Evolutionary conservation across 2,113 vertebrate genomes (phyloP).

Genomic region (Oxyruncus cristatus): DNA sequence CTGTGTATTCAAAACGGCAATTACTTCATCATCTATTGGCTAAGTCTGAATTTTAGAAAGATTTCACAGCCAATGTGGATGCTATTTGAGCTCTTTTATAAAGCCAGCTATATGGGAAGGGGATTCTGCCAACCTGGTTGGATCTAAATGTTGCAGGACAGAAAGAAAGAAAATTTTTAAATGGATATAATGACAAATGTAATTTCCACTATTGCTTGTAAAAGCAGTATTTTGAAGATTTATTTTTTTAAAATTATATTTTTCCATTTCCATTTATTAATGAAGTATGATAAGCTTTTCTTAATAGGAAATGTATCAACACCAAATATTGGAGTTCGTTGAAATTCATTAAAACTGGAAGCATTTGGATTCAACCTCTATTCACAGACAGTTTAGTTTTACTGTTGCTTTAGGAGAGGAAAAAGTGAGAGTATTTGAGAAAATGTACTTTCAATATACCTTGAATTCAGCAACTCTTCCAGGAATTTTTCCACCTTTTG

Average conservation of each 20-base stretch:
- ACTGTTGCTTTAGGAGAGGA: not conserved
- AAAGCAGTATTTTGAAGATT: not conserved
- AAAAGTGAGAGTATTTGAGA: not conserved
- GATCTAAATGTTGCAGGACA: not conserved
- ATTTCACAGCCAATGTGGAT: not conserved
- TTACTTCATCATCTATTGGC: not conserved
- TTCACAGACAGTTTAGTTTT: not conserved
- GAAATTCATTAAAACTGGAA: not conserved
- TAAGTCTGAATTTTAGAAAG: not conserved
- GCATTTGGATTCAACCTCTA: not conserved
- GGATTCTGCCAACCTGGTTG: not conserved
- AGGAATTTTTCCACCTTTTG: slow-evolving; percentile 87
- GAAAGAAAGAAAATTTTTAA: not conserved
- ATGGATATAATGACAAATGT: not conserved
- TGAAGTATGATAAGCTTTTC: not conserved
- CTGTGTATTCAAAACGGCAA: not conserved
- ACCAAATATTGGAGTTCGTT: not conserved
- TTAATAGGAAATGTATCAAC: not conserved
- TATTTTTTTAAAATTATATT: not conserved
- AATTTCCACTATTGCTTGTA: not conserved
- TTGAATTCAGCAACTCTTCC: slow-evolving; percentile 83
- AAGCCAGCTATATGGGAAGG: not conserved
- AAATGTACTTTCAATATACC: slow-evolving; percentile 70
- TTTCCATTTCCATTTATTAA: not conserved
- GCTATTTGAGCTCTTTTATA: not conserved